Base-by-base conservation (phyloP, 2,113 vertebrate species). In the Eulemur macaco region DNA sequence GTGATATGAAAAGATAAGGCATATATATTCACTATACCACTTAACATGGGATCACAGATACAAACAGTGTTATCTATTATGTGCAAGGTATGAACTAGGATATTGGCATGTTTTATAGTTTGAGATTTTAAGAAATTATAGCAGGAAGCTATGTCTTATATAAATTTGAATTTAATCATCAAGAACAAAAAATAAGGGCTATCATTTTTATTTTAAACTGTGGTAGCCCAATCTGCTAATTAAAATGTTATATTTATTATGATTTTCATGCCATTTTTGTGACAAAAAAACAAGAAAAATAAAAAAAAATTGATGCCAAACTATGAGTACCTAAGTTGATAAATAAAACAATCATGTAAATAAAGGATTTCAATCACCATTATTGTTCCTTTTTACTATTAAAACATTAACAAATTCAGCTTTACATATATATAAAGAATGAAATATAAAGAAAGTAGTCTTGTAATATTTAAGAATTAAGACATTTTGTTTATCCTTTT, bases 271-370 rank as follows among this genome's bases (percentile, higher is more conserved):
- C 1, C 17, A 52, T 83, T 74, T 80, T 66, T 27, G 69, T 11
- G 18, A 82, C 15, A 73, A 94, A 64, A 94, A 93, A 45, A 5
- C 11, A 45, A 21, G 25, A 37, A 84, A 95, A 74, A 39, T 12
- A 45, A 78, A 91, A 89, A 21, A 56, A 78, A 91, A 1, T 73
- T 91, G 25, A 94, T 83, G 52, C 1, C 73, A 63, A 90, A 60
- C 54, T 80, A 1, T 81, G 21, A 91, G 31, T 54, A 68, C 8
- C 9, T 60, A 82, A 37, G 25, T 52, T 74, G 4, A 83, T 52
- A 94, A 82, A 83, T 82, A 91, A 91, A 97, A 58, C 8, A 77
- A 92, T 54, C 42, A 84, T 42, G 23, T 6, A 94, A 69, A 77
- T 60, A 76, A 81, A 66, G n/a, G 17, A 83, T 42, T 89, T 80